Percentiles rank a stretch among this genome's conserved stretches.
Conservation (phyloP, 2,113 vertebrate species). For the Gorilla gorilla region DNA sequence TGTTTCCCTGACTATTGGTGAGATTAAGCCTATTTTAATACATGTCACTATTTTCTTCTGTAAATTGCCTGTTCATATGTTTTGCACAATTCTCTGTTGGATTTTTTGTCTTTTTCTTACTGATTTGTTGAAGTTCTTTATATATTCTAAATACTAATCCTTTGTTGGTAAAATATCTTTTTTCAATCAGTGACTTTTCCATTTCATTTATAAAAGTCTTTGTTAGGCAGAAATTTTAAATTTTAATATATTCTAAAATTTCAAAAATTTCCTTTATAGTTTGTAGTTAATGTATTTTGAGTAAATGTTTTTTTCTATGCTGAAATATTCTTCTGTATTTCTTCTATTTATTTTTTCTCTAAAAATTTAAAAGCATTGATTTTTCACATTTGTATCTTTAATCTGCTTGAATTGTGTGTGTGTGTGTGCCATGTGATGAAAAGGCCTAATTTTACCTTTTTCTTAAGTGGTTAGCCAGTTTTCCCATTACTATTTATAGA, state of each 20-base stretch:
- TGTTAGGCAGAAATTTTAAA: background rate
- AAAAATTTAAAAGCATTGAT: background rate
- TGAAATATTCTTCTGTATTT: background rate
- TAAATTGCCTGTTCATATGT: background rate
- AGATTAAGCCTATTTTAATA: background rate
- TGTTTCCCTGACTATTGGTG: background rate
- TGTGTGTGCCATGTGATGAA: background rate
- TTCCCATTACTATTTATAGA: background rate
- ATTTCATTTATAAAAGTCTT: background rate
- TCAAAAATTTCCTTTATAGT: background rate
- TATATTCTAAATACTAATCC: background rate
- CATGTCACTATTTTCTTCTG: background rate
- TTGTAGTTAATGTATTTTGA: background rate
- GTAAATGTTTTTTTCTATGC: background rate
- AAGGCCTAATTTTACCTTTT: background rate
- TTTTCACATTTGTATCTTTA: background rate
- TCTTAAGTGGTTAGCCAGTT: background rate
- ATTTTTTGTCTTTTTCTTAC: background rate
- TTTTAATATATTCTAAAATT: background rate
- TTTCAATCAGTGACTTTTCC: background rate
- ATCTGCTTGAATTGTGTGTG: background rate
- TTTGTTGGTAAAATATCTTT: background rate
- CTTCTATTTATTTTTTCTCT: background rate
- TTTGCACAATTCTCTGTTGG: background rate
- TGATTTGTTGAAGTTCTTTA: background rate